Evolutionary conservation across 2,888 invertebrate genomes (phyloP).

Genomic region (Dynastes maya): DNA sequence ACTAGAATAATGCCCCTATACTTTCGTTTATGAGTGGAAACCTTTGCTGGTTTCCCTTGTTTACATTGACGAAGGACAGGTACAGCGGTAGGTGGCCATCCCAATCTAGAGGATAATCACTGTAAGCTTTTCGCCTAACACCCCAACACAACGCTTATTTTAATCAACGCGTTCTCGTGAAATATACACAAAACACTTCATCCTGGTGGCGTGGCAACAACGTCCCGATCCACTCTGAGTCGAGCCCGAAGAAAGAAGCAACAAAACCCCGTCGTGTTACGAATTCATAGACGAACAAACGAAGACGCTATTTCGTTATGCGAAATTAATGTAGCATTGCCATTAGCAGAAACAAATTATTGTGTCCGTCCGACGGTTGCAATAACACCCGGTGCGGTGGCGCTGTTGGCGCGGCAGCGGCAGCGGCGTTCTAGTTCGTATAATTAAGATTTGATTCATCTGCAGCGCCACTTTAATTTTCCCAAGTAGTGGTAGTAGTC

Average conservation of each 20-base stretch:
- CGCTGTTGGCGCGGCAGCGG: background rate
- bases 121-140: background rate
- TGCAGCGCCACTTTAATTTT: slow-evolving; percentile 54
- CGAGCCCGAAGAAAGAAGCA: slow-evolving; percentile 3
- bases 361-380: slow-evolving; percentile 21
- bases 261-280: slow-evolving; percentile 13
- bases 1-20: too few relatives aligned
- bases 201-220: too few relatives aligned
- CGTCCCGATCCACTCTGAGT: background rate
- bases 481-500: slow-evolving; percentile 44
- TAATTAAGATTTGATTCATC: slow-evolving; percentile 56
- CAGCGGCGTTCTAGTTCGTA: slow-evolving; percentile 28
- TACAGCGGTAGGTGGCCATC: too few relatives aligned
- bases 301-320: slow-evolving; percentile 25
- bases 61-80: too few relatives aligned
- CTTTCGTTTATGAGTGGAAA: too few relatives aligned
- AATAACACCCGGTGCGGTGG: background rate
- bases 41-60: too few relatives aligned
- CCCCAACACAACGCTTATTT: background rate
- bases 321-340: slow-evolving; percentile 34
- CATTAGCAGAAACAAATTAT: slow-evolving; percentile 40
- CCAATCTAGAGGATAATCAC: too few relatives aligned
- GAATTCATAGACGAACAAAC: slow-evolving; percentile 21
- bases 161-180: background rate
- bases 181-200: slow-evolving; percentile 14